A percentile compares a stretch with the other conserved stretches of the same genome.
phyloP scores from a whole-genome alignment of 2,888 invertebrate species.

The Mesodorylaimus sp. region DNA sequence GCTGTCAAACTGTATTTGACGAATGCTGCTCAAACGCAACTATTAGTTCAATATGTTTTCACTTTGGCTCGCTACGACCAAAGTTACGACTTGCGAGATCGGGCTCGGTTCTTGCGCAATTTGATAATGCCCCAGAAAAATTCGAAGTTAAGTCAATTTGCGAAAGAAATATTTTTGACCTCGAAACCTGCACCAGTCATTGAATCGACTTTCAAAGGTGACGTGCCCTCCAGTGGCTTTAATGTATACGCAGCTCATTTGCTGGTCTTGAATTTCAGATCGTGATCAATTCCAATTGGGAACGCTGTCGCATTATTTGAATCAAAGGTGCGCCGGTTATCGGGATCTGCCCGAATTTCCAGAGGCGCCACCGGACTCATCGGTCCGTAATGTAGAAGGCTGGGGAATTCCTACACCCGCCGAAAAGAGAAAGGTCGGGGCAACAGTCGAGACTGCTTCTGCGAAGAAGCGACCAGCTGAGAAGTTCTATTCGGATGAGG shows the following conservation, averaged over 20 bases:
- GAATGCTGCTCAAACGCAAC: slow-evolving; percentile 61
- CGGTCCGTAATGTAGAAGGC: slow-evolving; percentile 49
- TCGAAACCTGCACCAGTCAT: slow-evolving; percentile 81
- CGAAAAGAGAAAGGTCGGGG: neutral
- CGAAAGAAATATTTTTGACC: slow-evolving; percentile 65
- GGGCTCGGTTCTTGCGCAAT: slow-evolving; percentile 67
- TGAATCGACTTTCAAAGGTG: slow-evolving; percentile 45
- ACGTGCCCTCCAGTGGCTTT: neutral
- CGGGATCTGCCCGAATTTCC: slow-evolving; percentile 70
- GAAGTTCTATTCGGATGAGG: slow-evolving; percentile 16
- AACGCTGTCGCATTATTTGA: slow-evolving; percentile 80
- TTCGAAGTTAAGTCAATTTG: slow-evolving; percentile 33
- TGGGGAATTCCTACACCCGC: neutral
- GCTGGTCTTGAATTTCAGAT: slow-evolving; percentile 36
- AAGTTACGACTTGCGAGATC: slow-evolving; percentile 89
- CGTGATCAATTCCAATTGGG: slow-evolving; percentile 76
- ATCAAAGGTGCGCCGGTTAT: slow-evolving; percentile 65
- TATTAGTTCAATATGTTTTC: slow-evolving; percentile 78
- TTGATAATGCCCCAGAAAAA: slow-evolving; percentile 45
- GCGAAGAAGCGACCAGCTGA: slow-evolving; percentile 8
- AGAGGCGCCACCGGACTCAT: slow-evolving; percentile 49
- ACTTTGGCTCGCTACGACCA: slow-evolving; percentile 84
- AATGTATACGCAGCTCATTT: neutral
- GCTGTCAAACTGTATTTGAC: slow-evolving; percentile 79
- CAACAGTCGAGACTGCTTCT: neutral